phyloP scores from a whole-genome alignment of 2,888 invertebrate genomes.

The Dasypolia templi region DNA sequence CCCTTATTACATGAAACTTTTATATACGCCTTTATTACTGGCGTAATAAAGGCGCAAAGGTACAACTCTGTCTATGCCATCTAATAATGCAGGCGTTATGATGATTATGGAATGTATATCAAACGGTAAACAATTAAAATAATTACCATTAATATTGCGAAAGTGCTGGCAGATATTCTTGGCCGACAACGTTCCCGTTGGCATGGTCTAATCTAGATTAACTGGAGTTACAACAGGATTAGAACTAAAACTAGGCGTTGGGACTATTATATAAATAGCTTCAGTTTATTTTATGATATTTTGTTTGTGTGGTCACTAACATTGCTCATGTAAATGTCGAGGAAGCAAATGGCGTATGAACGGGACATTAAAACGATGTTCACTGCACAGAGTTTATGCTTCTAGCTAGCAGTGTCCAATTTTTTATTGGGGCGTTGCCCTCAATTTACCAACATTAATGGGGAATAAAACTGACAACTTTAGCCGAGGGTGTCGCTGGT shows the following conservation, averaged over 20 bases:
- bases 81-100: neutral
- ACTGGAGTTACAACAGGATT: constrained; percentile 24
- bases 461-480: too few species aligned
- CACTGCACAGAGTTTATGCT: too few species aligned
- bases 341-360: too few species aligned
- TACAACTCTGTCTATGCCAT: neutral
- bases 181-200: constrained; percentile 20
- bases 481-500: too few species aligned
- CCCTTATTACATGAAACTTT: neutral
- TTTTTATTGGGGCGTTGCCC: too few species aligned
- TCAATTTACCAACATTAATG: too few species aligned
- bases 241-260: constrained; percentile 5
- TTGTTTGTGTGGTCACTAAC: too few species aligned
- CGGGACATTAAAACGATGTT: too few species aligned
- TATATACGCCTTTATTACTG: neutral
- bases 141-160: constrained; percentile 22
- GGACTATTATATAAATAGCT: constrained; percentile 12
- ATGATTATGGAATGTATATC: constrained; percentile 12
- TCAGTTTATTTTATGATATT: neutral
- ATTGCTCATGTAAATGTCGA: neutral
- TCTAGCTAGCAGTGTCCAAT: too few species aligned
- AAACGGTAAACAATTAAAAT: constrained; percentile 33
- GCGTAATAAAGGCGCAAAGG: neutral
- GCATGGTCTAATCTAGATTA: constrained; percentile 34
- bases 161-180: constrained; percentile 38